Evolutionary conservation across 2,888 invertebrate genomes (phyloP).

Genomic region (Ethmia dodecea): DNA sequence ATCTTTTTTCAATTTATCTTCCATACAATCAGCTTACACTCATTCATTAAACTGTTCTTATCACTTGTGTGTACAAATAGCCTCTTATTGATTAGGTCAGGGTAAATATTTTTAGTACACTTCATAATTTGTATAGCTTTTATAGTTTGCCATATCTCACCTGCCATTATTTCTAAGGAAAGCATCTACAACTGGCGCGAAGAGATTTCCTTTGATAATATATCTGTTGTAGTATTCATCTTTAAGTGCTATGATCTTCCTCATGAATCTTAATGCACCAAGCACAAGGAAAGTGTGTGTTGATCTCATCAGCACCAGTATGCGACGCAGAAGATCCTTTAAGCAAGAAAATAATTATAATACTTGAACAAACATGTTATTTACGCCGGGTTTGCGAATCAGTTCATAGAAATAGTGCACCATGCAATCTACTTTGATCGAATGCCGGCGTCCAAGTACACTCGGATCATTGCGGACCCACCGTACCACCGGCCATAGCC

Average conservation of each 20-base stretch:
- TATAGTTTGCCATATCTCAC: constrained; percentile 29
- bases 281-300: constrained; percentile 98
- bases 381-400: too few relatives aligned
- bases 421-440: too few relatives aligned
- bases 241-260: constrained; percentile 97
- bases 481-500: too few relatives aligned
- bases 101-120: not conserved
- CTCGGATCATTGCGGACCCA: too few relatives aligned
- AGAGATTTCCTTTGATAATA: constrained; percentile 95
- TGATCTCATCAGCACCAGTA: constrained; percentile 97
- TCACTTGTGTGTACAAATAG: too few relatives aligned
- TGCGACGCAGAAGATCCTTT: constrained; percentile 92
- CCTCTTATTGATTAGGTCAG: too few relatives aligned
- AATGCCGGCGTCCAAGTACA: too few relatives aligned
- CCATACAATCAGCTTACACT: too few relatives aligned
- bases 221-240: constrained; percentile 99
- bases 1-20: too few relatives aligned
- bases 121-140: not conserved
- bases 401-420: too few relatives aligned
- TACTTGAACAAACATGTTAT: too few relatives aligned
- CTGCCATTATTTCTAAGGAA: constrained; percentile 97
- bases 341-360: constrained; percentile 24
- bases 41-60: too few relatives aligned
- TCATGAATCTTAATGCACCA: constrained; percentile 96
- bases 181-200: constrained; percentile 97